Evolutionary conservation across 2,888 invertebrate genomes (phyloP), one percentile per base, ranked within the genome.

Genomic region (Cylloceria caligata): DNA sequence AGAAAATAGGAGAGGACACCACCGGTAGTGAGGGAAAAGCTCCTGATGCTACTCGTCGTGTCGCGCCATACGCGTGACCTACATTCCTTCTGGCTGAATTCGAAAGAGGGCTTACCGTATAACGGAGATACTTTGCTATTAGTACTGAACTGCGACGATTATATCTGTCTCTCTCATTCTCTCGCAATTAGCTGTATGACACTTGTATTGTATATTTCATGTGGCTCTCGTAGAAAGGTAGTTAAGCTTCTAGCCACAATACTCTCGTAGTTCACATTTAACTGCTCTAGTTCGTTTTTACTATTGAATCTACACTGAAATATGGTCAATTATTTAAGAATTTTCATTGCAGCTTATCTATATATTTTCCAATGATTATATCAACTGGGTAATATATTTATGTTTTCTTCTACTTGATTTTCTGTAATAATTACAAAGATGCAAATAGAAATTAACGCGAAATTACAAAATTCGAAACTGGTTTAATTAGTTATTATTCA

Each of bases 181-280:
- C 65, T 57, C 9, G 82, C 75, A 83, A 83, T 83, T 83, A 83
- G 79, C 76, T 68, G 72, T 69, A 80, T 76, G 76, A 64, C 76
- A 72, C 47, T 73, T 72, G 68, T 62, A 27, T 42, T 39, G 60
- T 49, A 42, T 39, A 30, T 45, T 30, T 27, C 13, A 19, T 19
- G 27, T 13, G 57, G 34, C 30, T 34, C 34, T 60, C 55, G 62
- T 64, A 39, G 30, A 49, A 21, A 68, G 60, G 36, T 19, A 34
- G 52, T 69, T 65, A 65, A 27, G 36, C 65, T 27, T 64, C 21
- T n/a, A 36, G 16, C 21, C 19, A 11, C 62, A 9, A 62, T 39
- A 1, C 62, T 39, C 21, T 0, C 21, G 39, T 21, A 64, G 42
- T 64, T 7, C 13, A 64, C 42, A n/a, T 76, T 67, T 81, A 81